phyloP scores from a whole-genome alignment of 2,113 vertebrate species.

The Phodopus roborovskii region DNA sequence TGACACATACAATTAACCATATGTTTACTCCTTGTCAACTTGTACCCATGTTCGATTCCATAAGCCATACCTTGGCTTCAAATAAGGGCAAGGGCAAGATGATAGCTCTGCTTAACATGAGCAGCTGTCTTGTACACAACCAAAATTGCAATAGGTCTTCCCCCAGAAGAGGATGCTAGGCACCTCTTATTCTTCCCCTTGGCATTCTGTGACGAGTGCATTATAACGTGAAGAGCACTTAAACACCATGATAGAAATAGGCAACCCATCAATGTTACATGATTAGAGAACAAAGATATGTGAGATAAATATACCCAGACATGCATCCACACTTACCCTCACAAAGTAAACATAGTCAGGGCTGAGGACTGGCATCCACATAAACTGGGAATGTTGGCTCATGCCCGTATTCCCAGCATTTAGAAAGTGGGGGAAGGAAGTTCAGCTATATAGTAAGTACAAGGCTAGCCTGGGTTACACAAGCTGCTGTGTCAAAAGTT shows the following conservation, averaged over 20 bases:
- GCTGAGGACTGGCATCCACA: neutral
- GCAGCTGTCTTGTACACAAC: accelerated
- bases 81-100: neutral
- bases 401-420: neutral
- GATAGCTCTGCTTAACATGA: neutral
- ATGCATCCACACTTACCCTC: neutral
- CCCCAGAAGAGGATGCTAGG: neutral
- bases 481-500: neutral
- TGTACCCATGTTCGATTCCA: neutral
- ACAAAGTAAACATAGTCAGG: neutral
- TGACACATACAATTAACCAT: neutral
- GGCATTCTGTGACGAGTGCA: neutral
- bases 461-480: neutral
- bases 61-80: neutral
- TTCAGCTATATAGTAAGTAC: neutral
- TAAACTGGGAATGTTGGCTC: neutral
- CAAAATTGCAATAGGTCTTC: neutral
- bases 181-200: neutral
- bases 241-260: neutral
- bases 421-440: neutral
- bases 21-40: neutral
- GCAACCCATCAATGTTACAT: neutral
- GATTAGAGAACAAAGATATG: neutral
- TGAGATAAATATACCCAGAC: neutral
- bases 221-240: neutral